Evolutionary conservation across 2,797 vertebrate genomes (phyloP).

Genomic region (Thripadectes ignobilis): DNA sequence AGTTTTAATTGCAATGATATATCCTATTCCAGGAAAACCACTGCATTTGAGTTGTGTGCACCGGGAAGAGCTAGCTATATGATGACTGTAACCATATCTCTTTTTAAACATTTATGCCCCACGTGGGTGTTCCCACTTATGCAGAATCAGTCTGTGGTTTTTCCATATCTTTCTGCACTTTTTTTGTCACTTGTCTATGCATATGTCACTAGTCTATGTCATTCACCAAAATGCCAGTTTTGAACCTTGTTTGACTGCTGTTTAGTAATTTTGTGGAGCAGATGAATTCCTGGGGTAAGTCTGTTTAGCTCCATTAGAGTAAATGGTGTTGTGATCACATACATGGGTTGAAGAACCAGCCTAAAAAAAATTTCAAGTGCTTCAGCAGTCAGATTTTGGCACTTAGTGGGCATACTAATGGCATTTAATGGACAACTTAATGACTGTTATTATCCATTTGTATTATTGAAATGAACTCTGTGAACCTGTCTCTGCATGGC

Average conservation of each 20-base stretch:
- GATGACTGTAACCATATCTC: neutral
- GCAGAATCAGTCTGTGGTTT: neutral
- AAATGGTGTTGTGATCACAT: neutral
- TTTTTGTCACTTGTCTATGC: neutral
- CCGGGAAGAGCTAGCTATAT: neutral
- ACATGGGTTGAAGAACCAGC: neutral
- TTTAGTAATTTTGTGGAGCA: neutral
- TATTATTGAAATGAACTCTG: constrained; percentile 9
- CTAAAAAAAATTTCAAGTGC: neutral
- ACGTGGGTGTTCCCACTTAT: neutral
- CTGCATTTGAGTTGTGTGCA: neutral
- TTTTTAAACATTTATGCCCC: neutral
- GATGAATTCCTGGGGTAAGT: neutral
- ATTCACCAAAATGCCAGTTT: neutral
- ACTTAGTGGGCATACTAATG: neutral
- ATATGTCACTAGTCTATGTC: neutral
- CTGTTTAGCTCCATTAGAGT: neutral
- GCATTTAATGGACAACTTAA: constrained; percentile 31
- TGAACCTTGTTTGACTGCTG: neutral
- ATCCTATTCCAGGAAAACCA: neutral
- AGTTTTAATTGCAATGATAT: neutral
- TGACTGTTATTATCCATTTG: constrained; percentile 29
- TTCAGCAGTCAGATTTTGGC: neutral
- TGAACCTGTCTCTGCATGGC: neutral
- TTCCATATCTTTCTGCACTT: neutral